These are phyloP conservation scores for Cataglyphis livida DNA, from an alignment of 2,888 invertebrate species.

Conservation along the genomic window DNA sequence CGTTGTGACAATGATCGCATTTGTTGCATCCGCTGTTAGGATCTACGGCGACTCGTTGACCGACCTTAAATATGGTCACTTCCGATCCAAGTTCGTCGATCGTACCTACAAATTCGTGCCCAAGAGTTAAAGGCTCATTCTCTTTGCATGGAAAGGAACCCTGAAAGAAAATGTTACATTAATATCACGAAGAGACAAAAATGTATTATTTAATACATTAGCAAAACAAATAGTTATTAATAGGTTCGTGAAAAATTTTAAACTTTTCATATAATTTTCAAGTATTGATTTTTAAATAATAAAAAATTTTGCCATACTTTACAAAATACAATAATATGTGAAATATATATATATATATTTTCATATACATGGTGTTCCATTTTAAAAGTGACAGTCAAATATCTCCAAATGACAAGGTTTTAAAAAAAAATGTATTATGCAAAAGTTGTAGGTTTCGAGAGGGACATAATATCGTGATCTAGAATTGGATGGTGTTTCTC, in stretches of 20 bases:
- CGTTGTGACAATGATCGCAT: conserved; percentile 88
- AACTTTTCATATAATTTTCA: background rate
- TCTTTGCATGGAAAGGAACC: conserved; percentile 89
- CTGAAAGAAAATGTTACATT: conserved; percentile 82
- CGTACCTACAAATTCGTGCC: conserved; percentile 90
- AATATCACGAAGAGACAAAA: background rate
- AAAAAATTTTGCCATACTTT: background rate
- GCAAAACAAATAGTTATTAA: background rate
- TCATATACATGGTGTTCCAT: too few relatives aligned
- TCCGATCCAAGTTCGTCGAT: conserved; percentile 87
- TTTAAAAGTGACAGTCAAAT: too few relatives aligned
- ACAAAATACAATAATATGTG: background rate
- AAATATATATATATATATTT: too few relatives aligned
- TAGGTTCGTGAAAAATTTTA: background rate
- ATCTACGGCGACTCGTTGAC: conserved; percentile 90
- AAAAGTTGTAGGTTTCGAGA: too few relatives aligned
- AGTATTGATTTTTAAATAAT: background rate
- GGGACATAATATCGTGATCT: too few relatives aligned
- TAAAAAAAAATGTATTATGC: too few relatives aligned
- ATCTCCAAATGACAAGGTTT: too few relatives aligned
- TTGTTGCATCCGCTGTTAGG: conserved; percentile 89
- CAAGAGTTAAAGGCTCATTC: conserved; percentile 87
- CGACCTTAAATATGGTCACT: conserved; percentile 87
- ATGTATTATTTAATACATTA: background rate
- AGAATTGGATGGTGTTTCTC: too few relatives aligned